These are phyloP conservation scores for Sternotherus odoratus DNA, from an alignment of 2,797 vertebrate genomes.

Conservation along the genomic window DNA sequence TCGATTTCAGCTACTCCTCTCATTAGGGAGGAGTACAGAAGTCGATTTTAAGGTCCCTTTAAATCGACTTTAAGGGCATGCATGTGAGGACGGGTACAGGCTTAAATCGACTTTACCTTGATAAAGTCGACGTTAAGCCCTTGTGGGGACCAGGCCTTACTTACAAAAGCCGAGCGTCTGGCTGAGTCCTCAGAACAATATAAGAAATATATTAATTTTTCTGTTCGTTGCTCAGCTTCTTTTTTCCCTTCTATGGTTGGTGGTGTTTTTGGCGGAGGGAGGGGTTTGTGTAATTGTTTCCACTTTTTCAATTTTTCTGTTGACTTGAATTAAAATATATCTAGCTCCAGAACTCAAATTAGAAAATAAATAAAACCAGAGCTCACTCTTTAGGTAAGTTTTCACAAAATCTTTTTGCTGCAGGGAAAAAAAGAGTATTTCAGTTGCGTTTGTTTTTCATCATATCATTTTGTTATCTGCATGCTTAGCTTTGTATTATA, in stretches of 20 bases:
- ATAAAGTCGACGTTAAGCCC: no score
- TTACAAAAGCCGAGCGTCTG: slow-evolving; percentile 23
- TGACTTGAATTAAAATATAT: background rate
- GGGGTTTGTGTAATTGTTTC: background rate
- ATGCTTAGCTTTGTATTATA: slow-evolving; percentile 55
- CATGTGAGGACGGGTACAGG: no score
- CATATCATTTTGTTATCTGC: slow-evolving; percentile 24
- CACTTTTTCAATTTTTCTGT: background rate
- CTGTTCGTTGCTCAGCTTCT: background rate
- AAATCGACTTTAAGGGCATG: no score
- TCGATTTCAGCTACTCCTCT: no score
- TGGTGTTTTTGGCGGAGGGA: background rate
- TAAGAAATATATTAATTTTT: background rate
- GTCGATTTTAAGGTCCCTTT: no score
- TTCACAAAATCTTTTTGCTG: background rate
- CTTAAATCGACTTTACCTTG: no score
- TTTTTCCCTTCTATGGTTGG: background rate
- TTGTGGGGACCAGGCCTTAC: no score
- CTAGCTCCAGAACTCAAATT: rapidly evolving
- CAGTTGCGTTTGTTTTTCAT: slow-evolving; percentile 46
- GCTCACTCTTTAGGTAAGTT: background rate
- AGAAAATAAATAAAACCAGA: background rate
- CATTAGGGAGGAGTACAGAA: no score
- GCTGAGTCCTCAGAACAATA: background rate
- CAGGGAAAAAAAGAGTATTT: background rate